Evolutionary conservation across 2,113 vertebrate genomes (phyloP), one percentile per base, ranked within the genome.

Genomic region (Chaenocephalus aceratus): DNA sequence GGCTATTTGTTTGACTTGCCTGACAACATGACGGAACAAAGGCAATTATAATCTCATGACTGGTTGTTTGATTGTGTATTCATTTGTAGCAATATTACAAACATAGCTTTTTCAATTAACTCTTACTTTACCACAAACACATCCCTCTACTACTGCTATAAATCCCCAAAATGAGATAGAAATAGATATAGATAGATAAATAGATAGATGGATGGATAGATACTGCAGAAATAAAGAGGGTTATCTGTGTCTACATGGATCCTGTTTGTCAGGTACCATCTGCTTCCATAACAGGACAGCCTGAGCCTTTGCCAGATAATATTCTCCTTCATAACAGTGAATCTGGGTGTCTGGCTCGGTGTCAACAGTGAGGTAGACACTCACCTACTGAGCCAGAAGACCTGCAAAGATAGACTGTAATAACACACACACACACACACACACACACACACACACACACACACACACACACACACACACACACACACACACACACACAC

Each of bases 251-350:
- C 84, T 85, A 88, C 49, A 72, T 86, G 82, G 65, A 59, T 87
- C 79, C 48, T 79, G 84, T 86, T 88, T 85, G 78, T 89, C 76
- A 84, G 83, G 79, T 83, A 83, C 93, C 93, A 95, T 94, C 93
- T 95, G 91, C 69, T 91, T 86, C 86, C 80, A 74, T 84, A 87
- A 82, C 85, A 86, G 74, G 75, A 80, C 87, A 86, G 90, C 76
- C 81, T 66, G 90, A 89, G 86, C 61, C 87, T 64, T 59, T 85
- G 68, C 68, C 86, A 89, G 88, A 94, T 93, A 94, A 88, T 85
- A 88, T 80, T 80, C 79, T 41, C 72, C 86, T 79, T 89, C 86
- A 81, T 79, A 84, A 71, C 82, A 57, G 79, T 79, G 89, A 89
- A 90, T 87, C 85, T 89, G 84, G 41, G 49, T 1, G 36, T 85